phyloP scores from a whole-genome alignment of 1,140 invertebrate genomes.

The Ericerus pela region DNA sequence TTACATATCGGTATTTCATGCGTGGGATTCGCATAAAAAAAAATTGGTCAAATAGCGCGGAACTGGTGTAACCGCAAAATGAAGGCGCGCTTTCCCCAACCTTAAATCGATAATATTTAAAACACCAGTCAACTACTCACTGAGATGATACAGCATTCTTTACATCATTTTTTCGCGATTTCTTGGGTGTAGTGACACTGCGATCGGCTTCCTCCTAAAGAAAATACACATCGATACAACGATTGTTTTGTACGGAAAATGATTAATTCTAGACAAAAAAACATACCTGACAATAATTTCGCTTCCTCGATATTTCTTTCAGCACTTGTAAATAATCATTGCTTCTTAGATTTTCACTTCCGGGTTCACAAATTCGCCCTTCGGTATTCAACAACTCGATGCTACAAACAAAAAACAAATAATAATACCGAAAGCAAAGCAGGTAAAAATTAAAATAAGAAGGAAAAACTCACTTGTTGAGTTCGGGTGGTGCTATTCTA shows the following conservation, averaged over 20 bases:
- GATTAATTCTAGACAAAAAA: neutral
- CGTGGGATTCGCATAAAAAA: too few species aligned
- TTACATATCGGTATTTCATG: too few species aligned
- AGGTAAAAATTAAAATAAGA: neutral
- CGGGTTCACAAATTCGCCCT: neutral
- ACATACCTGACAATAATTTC: slow-evolving; percentile 1
- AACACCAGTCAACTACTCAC: too few species aligned
- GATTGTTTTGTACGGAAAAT: neutral
- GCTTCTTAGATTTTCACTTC: neutral
- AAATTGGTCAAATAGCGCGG: too few species aligned
- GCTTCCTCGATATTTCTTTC: neutral
- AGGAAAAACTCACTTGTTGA: neutral
- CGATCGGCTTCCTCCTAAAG: neutral
- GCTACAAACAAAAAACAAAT: neutral
- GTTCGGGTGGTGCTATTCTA: neutral
- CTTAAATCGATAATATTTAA: too few species aligned
- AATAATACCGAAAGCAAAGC: neutral
- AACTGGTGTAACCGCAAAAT: too few species aligned
- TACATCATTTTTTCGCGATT: neutral
- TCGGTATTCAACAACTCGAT: neutral
- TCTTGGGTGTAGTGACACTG: neutral
- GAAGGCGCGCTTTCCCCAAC: too few species aligned
- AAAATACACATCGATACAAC: neutral
- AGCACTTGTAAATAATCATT: neutral
- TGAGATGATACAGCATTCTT: neutral